A percentile compares a stretch with the other conserved stretches of the same genome.
Conservation (phyloP, 2,797 vertebrate species). For the Dipus sagitta region DNA sequence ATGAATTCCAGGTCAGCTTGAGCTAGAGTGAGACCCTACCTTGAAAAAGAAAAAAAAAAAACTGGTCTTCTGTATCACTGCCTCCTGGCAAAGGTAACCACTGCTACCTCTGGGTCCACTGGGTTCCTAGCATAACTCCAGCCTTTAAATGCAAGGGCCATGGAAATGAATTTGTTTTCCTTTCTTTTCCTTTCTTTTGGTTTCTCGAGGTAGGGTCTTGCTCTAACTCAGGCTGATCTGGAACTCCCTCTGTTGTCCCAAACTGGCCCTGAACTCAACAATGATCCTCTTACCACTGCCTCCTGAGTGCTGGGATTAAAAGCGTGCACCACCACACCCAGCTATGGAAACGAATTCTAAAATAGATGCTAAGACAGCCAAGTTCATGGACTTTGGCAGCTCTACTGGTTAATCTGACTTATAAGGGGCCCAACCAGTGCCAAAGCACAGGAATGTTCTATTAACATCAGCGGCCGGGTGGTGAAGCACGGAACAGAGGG, state of each 20-base stretch:
- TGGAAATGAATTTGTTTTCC: background rate
- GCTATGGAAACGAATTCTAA: background rate
- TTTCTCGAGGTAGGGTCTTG: no score
- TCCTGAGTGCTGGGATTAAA: no score
- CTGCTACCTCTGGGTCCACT: background rate
- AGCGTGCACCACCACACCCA: no score
- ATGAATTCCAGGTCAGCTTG: no score
- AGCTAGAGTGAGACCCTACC: no score
- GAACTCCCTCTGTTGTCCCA: no score
- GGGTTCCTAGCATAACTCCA: background rate
- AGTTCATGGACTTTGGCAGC: background rate
- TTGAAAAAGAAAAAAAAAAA: no score
- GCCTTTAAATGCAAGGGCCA: background rate
- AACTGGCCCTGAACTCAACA: no score
- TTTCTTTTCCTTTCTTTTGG: no score
- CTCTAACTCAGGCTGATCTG: no score
- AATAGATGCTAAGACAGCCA: fast-evolving
- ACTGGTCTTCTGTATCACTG: background rate
- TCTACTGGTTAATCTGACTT: background rate
- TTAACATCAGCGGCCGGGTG: fast-evolving
- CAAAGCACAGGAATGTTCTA: background rate
- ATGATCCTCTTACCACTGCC: no score
- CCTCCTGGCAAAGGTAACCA: background rate
- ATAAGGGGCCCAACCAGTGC: background rate
- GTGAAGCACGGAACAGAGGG: background rate